Percentiles rank a stretch among this genome's conserved stretches.
Evolutionary conservation across 1,140 invertebrate genomes (phyloP).

Genomic region (Andrena cerasifolii): DNA sequence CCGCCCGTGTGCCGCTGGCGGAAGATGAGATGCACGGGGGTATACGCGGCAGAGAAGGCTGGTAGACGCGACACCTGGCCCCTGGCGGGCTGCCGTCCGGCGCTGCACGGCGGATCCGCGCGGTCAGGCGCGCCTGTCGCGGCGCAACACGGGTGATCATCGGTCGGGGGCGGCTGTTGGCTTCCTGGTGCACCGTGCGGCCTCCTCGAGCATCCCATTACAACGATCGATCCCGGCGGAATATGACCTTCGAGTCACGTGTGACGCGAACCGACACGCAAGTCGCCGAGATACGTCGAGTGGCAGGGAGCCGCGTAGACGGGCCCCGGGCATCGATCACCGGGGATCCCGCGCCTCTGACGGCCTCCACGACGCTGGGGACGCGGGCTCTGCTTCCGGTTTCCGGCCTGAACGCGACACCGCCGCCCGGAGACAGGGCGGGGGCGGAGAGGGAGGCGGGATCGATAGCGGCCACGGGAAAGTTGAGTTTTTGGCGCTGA

Average conservation of each 20-base stretch:
- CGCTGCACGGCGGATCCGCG: neutral
- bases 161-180: constrained; percentile 16
- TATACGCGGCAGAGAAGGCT: no score
- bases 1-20: neutral
- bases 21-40: constrained; percentile 15
- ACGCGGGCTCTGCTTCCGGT: constrained; percentile 6
- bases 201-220: constrained; percentile 7
- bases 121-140: constrained; percentile 40
- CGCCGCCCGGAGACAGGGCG: neutral
- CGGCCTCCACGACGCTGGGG: constrained; percentile 14
- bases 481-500: neutral
- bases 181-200: constrained; percentile 14
- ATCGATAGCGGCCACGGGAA: constrained; percentile 13
- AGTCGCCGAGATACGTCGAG: constrained; percentile 37
- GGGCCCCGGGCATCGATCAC: constrained; percentile 54
- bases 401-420: constrained; percentile 22
- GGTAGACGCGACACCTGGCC: no score
- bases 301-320: constrained; percentile 22
- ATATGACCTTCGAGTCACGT: constrained; percentile 64
- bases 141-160: constrained; percentile 44
- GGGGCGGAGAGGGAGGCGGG: neutral
- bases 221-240: constrained; percentile 52
- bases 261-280: constrained; percentile 50
- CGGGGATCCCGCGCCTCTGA: constrained; percentile 31
- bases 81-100: no score